A percentile compares a stretch with the other conserved stretches of the same genome.
Evolutionary conservation across 2,113 vertebrate species (phyloP).

Genomic region (Cyprinodon variegatus): DNA sequence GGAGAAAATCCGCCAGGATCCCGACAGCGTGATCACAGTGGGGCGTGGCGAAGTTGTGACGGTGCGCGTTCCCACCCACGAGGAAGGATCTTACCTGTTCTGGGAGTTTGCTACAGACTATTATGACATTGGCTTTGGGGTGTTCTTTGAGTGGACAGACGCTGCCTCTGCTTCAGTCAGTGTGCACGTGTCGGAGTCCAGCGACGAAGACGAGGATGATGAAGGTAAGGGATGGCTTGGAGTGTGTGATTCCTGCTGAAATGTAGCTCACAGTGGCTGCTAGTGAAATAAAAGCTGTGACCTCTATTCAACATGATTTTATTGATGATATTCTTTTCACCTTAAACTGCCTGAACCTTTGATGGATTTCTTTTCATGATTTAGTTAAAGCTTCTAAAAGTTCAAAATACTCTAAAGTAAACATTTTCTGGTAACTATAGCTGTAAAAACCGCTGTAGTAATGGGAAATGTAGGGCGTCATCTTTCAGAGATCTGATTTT

Average conservation of each 20-base stretch:
- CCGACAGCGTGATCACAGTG: conserved; percentile 97
- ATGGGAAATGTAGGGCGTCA: too few relatives aligned
- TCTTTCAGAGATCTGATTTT: too few relatives aligned
- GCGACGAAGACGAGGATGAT: conserved; percentile 96
- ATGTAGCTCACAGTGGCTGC: too few relatives aligned
- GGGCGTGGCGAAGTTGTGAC: conserved; percentile 98
- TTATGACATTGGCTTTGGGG: conserved; percentile 99
- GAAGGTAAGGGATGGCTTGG: conserved; percentile 83
- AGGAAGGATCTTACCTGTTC: conserved; percentile 97
- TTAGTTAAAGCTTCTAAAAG: too few relatives aligned
- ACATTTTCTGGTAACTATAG: too few relatives aligned
- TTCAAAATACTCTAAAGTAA: too few relatives aligned
- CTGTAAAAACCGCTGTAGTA: too few relatives aligned
- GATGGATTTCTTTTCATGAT: too few relatives aligned
- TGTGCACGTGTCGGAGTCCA: conserved; percentile 98
- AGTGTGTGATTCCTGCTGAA: too few relatives aligned
- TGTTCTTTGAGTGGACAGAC: conserved; percentile 99
- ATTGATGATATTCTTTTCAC: too few relatives aligned
- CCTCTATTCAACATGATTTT: too few relatives aligned
- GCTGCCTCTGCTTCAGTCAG: conserved; percentile 93
- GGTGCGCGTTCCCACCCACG: conserved; percentile 95
- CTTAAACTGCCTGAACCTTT: neutral
- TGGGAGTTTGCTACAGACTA: conserved; percentile 99
- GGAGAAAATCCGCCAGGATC: conserved; percentile 97
- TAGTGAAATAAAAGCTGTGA: too few relatives aligned